phyloP scores from a whole-genome alignment of 1,140 invertebrate genomes.

The Phymorhynchus buccinoides region DNA sequence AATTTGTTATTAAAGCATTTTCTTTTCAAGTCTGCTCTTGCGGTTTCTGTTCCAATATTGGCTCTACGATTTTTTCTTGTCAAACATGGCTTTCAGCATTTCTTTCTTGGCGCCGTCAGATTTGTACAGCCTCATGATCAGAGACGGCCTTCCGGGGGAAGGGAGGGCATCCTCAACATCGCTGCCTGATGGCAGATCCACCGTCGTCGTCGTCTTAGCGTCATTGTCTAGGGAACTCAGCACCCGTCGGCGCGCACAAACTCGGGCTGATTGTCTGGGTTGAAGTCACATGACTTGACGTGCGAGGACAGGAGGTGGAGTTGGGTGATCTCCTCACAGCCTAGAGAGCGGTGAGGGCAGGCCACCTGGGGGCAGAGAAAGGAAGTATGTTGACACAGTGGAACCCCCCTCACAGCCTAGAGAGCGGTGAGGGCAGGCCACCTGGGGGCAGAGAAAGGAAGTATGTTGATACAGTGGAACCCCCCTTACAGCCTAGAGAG shows the following conservation, averaged over 20 bases:
- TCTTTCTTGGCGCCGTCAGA: constrained; percentile 50
- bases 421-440: too few relatives aligned
- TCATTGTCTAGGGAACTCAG: constrained; percentile 10
- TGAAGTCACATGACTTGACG: constrained; percentile 60
- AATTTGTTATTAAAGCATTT: too few relatives aligned
- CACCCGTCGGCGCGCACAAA: constrained; percentile 51
- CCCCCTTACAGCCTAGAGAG: too few relatives aligned
- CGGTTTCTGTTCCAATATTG: too few relatives aligned
- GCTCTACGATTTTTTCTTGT: too few relatives aligned
- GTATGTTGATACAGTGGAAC: too few relatives aligned
- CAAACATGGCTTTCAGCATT: constrained; percentile 58
- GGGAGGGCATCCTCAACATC: constrained; percentile 35
- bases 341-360: constrained; percentile 54
- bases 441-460: too few relatives aligned
- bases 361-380: constrained; percentile 55
- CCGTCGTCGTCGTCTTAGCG: background rate
- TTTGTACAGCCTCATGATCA: constrained; percentile 58
- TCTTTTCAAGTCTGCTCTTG: too few relatives aligned
- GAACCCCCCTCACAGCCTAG: too few relatives aligned
- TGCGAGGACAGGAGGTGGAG: constrained; percentile 53
- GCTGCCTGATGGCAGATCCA: background rate
- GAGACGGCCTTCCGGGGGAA: constrained; percentile 56
- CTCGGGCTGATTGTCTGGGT: constrained; percentile 59
- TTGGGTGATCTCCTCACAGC: constrained; percentile 59
- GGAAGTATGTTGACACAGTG: too few relatives aligned